Evolutionary conservation across 2,888 invertebrate genomes (phyloP).

Genomic region (Unio pictorum): DNA sequence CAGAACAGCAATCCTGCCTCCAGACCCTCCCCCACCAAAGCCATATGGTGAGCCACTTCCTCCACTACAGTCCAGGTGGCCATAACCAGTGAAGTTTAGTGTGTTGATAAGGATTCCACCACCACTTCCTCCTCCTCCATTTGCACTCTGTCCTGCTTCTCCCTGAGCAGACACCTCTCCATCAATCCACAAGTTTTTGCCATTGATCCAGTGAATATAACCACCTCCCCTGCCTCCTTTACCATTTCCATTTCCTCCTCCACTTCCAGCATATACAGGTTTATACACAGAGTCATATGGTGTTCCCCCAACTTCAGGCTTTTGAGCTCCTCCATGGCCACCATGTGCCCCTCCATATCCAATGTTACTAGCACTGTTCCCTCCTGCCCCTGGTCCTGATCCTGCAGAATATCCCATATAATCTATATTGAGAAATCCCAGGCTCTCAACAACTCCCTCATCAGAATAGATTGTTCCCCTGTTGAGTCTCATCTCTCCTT

Average conservation of each 20-base stretch:
- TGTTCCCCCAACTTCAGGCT: conserved; percentile 39
- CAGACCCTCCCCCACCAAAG: conserved; percentile 49
- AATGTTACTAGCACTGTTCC: conserved; percentile 19
- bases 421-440: conserved; percentile 40
- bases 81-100: conserved; percentile 56
- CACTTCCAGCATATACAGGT: conserved; percentile 47
- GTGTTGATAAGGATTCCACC: conserved; percentile 51
- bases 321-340: conserved; percentile 56
- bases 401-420: conserved; percentile 33
- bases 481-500: conserved; percentile 48
- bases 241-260: conserved; percentile 52
- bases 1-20: conserved; percentile 51
- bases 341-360: conserved; percentile 58
- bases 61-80: conserved; percentile 49
- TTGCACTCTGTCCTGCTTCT: conserved; percentile 32
- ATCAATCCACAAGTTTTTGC: conserved; percentile 48
- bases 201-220: conserved; percentile 48
- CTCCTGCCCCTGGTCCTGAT: conserved; percentile 39
- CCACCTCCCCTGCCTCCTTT: conserved; percentile 56
- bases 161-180: conserved; percentile 49
- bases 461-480: conserved; percentile 44
- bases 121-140: conserved; percentile 58
- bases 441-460: conserved; percentile 49
- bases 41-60: conserved; percentile 39
- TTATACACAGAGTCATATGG: conserved; percentile 55